Percentiles rank a stretch among this genome's conserved stretches.
These are phyloP conservation scores for Tipula unca DNA, from an alignment of 2,888 invertebrate species.

Conservation along the genomic window DNA sequence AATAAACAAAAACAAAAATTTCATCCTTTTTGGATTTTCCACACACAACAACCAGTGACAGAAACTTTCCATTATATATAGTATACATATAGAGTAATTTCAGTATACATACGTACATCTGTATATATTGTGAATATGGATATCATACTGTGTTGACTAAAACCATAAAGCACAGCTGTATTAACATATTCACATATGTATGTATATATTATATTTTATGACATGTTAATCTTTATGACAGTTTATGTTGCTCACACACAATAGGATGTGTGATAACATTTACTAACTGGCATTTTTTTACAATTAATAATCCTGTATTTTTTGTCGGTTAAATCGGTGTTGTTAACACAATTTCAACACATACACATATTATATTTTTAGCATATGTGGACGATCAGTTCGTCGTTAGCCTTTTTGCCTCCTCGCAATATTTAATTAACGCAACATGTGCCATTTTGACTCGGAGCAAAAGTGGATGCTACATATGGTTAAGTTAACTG, in stretches of 20 bases:
- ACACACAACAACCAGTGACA: not conserved
- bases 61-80: not conserved
- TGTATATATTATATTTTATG: not conserved
- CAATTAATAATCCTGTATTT: not conserved
- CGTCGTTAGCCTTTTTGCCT: no score
- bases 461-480: no score
- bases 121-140: not conserved
- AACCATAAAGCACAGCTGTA: conserved; percentile 14
- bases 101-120: no score
- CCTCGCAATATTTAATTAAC: no score
- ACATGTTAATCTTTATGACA: not conserved
- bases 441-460: no score
- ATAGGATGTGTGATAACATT: not conserved
- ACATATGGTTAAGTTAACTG: no score
- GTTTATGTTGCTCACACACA: not conserved
- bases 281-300: not conserved
- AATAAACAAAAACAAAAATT: not conserved
- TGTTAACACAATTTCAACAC: not conserved
- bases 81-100: no score
- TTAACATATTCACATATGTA: not conserved
- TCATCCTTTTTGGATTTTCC: not conserved
- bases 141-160: not conserved
- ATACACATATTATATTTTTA: no score
- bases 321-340: not conserved
- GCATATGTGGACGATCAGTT: no score